These are phyloP conservation scores for Drosophila melanocephala DNA, from an alignment of 2,888 invertebrate genomes.

Conservation along the genomic window DNA sequence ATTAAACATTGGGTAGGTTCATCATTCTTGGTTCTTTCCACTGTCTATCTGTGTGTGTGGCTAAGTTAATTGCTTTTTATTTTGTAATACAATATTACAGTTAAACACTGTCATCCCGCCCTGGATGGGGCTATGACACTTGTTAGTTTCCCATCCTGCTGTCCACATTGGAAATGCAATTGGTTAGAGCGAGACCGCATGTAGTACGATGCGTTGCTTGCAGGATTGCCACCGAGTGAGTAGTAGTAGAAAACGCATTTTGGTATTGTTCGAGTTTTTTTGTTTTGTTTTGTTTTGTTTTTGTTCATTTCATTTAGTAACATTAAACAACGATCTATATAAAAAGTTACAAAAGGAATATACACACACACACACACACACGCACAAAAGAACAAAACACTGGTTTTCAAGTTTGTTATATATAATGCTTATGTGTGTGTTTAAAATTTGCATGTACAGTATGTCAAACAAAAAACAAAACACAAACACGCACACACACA, in stretches of 20 bases:
- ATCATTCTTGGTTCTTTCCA: slow-evolving; percentile 52
- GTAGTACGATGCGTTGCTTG: slow-evolving; percentile 3
- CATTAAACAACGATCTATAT: slow-evolving; percentile 41
- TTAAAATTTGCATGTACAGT: slow-evolving; percentile 2
- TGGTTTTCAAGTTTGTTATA: slow-evolving; percentile 41
- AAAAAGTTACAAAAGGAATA: slow-evolving; percentile 42
- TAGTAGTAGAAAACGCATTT: slow-evolving; percentile 41
- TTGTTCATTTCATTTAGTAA: slow-evolving; percentile 21
- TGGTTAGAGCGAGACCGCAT: slow-evolving; percentile 31
- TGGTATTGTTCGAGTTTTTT: slow-evolving; percentile 6
- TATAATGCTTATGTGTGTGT: slow-evolving; percentile 18
- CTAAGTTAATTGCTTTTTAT: slow-evolving; percentile 56
- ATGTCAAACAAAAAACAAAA: slow-evolving; percentile 6
- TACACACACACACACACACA: slow-evolving; percentile 22
- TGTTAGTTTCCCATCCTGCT: slow-evolving; percentile 28
- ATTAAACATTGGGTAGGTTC: slow-evolving; percentile 75
- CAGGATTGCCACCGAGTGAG: slow-evolving; percentile 37
- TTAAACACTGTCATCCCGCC: slow-evolving; percentile 30
- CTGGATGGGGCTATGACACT: slow-evolving; percentile 40
- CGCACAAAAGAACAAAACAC: slow-evolving; percentile 29
- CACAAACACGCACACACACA: background rate
- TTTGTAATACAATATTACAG: slow-evolving; percentile 34
- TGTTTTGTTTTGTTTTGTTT: slow-evolving; percentile 4
- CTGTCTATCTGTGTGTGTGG: slow-evolving; percentile 27
- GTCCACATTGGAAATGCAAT: slow-evolving; percentile 12